A percentile compares a stretch with the other conserved stretches of the same genome.
Evolutionary conservation across 2,888 invertebrate genomes (phyloP).

Genomic region (Thumatha senex): DNA sequence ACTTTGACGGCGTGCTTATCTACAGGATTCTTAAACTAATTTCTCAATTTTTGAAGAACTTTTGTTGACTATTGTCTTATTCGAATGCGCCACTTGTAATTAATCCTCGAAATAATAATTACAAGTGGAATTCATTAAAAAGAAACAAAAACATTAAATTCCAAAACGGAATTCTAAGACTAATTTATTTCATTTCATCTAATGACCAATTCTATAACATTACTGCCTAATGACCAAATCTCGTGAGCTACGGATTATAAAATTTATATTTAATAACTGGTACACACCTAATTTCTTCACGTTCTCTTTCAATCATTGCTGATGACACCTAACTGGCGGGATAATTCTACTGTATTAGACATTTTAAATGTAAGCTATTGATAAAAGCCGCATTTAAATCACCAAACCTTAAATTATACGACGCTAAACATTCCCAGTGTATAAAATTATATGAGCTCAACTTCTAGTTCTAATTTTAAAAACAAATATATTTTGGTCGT

Average conservation of each 20-base stretch:
- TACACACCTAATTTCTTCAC: not conserved
- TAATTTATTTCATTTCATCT: slow-evolving; percentile 30
- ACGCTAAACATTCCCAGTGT: too few relatives aligned
- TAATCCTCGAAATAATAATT: not conserved
- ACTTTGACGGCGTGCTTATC: too few relatives aligned
- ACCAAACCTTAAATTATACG: too few relatives aligned
- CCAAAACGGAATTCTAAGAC: not conserved
- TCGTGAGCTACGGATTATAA: not conserved
- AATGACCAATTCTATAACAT: slow-evolving; percentile 23
- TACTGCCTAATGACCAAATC: slow-evolving; percentile 8
- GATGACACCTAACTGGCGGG: not conserved
- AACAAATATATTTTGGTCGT: too few relatives aligned
- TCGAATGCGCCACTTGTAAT: too few relatives aligned
- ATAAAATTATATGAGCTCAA: too few relatives aligned
- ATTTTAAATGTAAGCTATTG: not conserved
- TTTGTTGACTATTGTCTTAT: too few relatives aligned
- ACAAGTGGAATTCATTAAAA: not conserved
- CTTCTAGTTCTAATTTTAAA: too few relatives aligned
- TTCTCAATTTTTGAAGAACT: too few relatives aligned
- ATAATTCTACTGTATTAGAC: not conserved
- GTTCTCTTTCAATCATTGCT: not conserved
- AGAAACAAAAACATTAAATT: not conserved
- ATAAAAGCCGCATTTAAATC: too few relatives aligned
- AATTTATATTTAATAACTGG: not conserved
- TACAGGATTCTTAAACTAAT: too few relatives aligned